These are phyloP conservation scores for Dissostichus mawsoni DNA, from an alignment of 2,113 vertebrate genomes.

Conservation along the genomic window DNA sequence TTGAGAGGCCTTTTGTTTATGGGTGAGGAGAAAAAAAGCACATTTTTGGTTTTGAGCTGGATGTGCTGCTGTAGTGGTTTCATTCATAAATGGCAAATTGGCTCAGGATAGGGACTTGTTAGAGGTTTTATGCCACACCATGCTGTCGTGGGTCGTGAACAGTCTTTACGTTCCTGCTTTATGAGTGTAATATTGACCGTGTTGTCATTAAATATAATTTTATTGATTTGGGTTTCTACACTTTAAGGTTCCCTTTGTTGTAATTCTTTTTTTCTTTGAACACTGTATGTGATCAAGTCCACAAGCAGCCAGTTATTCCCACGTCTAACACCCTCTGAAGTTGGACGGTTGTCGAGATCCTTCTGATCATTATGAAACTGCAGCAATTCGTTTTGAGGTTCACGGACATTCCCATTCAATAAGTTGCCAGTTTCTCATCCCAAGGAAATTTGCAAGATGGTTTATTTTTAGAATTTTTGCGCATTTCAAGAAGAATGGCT, in stretches of 20 bases:
- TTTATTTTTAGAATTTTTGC: conserved; percentile 52
- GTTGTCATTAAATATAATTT: conserved; percentile 45
- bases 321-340: conserved; percentile 28
- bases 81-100: conserved; percentile 33
- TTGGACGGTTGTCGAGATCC: conserved; percentile 24
- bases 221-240: conserved; percentile 28
- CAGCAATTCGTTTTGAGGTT: conserved; percentile 51
- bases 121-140: conserved; percentile 1
- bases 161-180: conserved; percentile 35
- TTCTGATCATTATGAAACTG: conserved; percentile 27
- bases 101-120: conserved; percentile 22
- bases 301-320: conserved; percentile 31
- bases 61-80: conserved; percentile 17
- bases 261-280: conserved; percentile 25
- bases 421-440: conserved; percentile 56
- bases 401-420: conserved; percentile 67
- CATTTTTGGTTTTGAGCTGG: conserved; percentile 40
- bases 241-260: conserved; percentile 33
- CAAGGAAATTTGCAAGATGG: conserved; percentile 35
- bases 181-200: conserved; percentile 35
- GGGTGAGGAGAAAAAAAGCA: background rate
- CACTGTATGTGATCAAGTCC: conserved; percentile 31
- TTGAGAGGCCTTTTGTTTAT: conserved; percentile 37
- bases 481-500: conserved; percentile 72
- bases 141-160: conserved; percentile 23